Evolutionary conservation across 2,113 vertebrate species (phyloP).

Genomic region (Salvator merianae): DNA sequence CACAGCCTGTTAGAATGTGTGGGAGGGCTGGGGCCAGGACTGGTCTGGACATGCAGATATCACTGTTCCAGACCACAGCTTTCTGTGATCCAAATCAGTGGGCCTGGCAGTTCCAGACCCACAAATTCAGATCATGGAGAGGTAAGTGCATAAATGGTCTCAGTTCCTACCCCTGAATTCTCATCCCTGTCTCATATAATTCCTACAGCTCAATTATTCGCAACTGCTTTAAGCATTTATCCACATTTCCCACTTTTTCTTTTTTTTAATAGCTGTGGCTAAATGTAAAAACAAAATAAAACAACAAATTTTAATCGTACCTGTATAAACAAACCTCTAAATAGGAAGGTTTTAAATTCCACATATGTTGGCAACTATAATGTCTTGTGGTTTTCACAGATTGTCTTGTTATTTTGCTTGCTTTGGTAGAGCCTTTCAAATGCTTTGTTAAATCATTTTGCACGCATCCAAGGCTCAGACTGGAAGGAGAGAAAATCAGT

Average conservation of each 20-base stretch:
- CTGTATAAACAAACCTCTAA: background rate
- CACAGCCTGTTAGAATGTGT: too few species aligned
- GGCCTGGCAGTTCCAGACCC: too few species aligned
- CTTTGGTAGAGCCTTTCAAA: conserved; percentile 13
- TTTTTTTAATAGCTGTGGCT: background rate
- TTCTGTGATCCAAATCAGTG: too few species aligned
- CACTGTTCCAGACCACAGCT: too few species aligned
- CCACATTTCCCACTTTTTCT: background rate
- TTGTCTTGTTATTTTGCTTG: background rate
- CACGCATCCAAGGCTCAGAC: background rate
- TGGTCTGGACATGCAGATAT: too few species aligned
- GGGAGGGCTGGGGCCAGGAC: too few species aligned
- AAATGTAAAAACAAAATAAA: background rate
- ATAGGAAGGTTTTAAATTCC: background rate
- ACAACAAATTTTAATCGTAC: background rate
- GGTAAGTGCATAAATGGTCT: too few species aligned
- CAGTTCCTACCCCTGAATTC: background rate
- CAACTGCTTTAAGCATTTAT: background rate
- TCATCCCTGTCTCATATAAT: background rate
- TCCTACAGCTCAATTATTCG: background rate
- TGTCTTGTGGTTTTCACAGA: background rate
- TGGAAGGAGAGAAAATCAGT: background rate
- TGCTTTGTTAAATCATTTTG: conserved; percentile 1
- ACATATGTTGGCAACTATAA: background rate
- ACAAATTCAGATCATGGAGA: too few species aligned